phyloP scores from a whole-genome alignment of 2,797 vertebrate genomes.

The Limnodromus scolopaceus region DNA sequence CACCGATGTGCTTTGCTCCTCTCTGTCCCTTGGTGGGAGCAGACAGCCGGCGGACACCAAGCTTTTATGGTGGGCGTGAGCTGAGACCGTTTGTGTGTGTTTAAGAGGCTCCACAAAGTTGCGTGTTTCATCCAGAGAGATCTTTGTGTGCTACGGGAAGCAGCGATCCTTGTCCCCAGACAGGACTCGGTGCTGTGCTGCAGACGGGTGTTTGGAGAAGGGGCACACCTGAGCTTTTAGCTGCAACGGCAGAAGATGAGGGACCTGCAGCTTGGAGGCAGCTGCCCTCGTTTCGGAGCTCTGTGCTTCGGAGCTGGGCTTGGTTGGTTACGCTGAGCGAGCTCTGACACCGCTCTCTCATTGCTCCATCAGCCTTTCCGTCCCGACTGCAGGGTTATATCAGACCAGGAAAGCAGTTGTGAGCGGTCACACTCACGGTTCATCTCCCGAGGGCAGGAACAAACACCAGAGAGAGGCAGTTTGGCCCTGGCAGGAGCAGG shows the following conservation, averaged over 20 bases:
- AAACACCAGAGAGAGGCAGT: background rate
- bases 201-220: background rate
- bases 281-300: background rate
- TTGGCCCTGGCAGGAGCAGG: background rate
- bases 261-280: background rate
- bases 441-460: background rate
- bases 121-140: slow-evolving; percentile 7
- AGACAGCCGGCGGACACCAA: background rate
- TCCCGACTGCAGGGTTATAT: background rate
- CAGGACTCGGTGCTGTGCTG: background rate
- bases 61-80: background rate
- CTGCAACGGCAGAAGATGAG: slow-evolving; percentile 25
- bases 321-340: background rate
- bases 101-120: background rate
- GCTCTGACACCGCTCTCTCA: background rate
- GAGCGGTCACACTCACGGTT: background rate
- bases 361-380: background rate
- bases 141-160: background rate
- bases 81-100: background rate
- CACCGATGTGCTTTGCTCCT: background rate
- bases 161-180: slow-evolving; percentile 21
- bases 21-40: background rate
- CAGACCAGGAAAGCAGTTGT: background rate
- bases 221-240: slow-evolving; percentile 19
- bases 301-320: background rate